Evolutionary conservation across 1,140 invertebrate species (phyloP), one percentile per base, ranked within the genome.

Genomic region (Hormaphis cornu): DNA sequence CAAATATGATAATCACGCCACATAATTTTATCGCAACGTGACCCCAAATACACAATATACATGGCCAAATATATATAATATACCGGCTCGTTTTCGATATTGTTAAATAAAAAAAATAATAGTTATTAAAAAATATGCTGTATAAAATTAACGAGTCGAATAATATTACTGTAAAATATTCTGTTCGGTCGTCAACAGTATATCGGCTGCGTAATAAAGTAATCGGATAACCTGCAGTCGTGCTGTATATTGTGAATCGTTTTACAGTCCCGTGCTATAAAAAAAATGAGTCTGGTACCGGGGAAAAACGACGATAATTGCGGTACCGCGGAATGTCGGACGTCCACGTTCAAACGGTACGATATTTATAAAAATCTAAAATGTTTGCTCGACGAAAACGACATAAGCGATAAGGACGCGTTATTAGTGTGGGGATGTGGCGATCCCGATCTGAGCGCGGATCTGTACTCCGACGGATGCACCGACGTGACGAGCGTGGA

Each of bases 371-470:
- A 87, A 72, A 88, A 96, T 77, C 80, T 97, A 35, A 91, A 89
- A 77, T 83, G 83, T 28, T 83, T 93, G 73, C 80, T 98, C 37
- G 87, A 93, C 73, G 97, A 96, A 77, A 97, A n/a, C n/a, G n/a
- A 96, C 76, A 86, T 96, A 6, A 92, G 90, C 80, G 74, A 81
- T 2, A 85, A 85, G 72, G 94, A 97, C 77, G 80, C 86, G 52
- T 81, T 97, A 70, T 80, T 98, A 18, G 85, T 96, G 73, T 83
- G 93, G 71, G 95, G 95, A 35, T 98, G 95, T 81, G 95, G 95
- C 74, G 98, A 96, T 81, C 97, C 94, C 0, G 87, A 86, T 24
- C 81, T 98, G 2, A 92, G 93, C 76, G 86, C 87, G 73, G 90
- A 95, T 77, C 80, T 98, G 50, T 95, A 93, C 76, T 89, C 94